Conservation (phyloP, 2,797 vertebrate species). For the Sandelia bainsii region DNA sequence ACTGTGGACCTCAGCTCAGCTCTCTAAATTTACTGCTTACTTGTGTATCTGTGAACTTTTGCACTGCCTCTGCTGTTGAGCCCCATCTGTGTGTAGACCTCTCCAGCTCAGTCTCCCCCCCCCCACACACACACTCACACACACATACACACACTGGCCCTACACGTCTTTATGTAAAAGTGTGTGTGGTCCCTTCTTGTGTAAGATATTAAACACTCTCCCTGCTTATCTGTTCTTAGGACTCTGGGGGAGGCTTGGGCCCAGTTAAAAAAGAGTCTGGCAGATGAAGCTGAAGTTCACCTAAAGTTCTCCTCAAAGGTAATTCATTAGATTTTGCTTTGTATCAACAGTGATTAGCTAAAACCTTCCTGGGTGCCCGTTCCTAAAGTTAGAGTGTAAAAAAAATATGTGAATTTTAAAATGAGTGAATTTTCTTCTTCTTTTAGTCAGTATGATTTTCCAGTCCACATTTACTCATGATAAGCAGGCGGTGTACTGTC, state of each 20-base stretch:
- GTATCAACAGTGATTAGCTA: background rate
- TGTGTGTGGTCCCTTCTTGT: conserved; percentile 62
- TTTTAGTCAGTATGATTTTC: background rate
- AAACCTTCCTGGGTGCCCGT: background rate
- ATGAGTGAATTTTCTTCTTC: background rate
- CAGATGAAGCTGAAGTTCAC: conserved; percentile 97
- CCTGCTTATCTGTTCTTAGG: conserved; percentile 76
- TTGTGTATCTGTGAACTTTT: conserved; percentile 66
- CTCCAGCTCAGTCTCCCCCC: background rate
- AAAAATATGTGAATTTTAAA: too few relatives aligned
- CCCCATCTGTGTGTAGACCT: conserved; percentile 4
- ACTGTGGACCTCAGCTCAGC: conserved; percentile 43
- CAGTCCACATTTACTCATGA: background rate
- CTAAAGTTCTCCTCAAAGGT: conserved; percentile 99
- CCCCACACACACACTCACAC: background rate
- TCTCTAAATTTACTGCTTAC: conserved; percentile 46
- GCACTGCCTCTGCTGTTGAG: conserved; percentile 43
- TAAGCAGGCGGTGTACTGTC: background rate
- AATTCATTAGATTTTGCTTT: conserved; percentile 40
- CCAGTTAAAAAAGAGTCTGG: conserved; percentile 96
- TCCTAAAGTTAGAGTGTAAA: background rate
- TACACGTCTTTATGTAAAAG: conserved; percentile 15
- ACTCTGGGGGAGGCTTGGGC: conserved; percentile 95
- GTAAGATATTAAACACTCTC: conserved; percentile 41
- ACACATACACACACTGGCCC: background rate